Evolutionary conservation across 1,140 invertebrate species (phyloP).

Genomic region (Amyelois transitella): DNA sequence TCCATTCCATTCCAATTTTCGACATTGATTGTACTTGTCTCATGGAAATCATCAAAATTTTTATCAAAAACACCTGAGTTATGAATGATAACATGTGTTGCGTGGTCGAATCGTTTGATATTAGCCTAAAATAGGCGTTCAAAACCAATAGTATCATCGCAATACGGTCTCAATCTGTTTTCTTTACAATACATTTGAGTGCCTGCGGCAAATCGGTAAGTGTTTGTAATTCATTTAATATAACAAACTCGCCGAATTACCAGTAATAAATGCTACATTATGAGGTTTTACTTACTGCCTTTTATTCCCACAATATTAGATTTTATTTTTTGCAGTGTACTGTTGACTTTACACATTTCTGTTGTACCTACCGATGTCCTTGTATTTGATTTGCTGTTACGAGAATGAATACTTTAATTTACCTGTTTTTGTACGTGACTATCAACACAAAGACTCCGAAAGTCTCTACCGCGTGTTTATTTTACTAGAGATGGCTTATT

Average conservation of each 20-base stretch:
- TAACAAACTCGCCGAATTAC: neutral
- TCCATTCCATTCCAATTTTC: too few species aligned
- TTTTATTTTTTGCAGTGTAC: neutral
- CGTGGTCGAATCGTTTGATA: constrained; percentile 22
- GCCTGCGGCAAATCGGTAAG: constrained; percentile 37
- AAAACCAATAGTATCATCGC: constrained; percentile 10
- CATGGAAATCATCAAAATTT: constrained; percentile 39
- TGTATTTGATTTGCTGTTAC: neutral
- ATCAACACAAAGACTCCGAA: constrained; percentile 23
- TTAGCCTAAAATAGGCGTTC: constrained; percentile 30
- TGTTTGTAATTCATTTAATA: neutral
- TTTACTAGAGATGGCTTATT: constrained; percentile 3
- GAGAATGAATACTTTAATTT: constrained; percentile 14
- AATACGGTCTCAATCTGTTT: constrained; percentile 6
- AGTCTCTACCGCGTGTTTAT: neutral
- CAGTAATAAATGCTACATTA: neutral
- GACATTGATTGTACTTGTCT: neutral
- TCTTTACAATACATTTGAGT: constrained; percentile 12
- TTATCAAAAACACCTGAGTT: constrained; percentile 59
- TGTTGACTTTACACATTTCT: neutral
- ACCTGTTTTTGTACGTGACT: constrained; percentile 29
- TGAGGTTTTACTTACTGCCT: neutral
- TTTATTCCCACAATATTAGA: neutral
- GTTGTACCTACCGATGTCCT: neutral
- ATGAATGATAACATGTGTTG: constrained; percentile 59